Evolutionary conservation across 1,140 invertebrate species (phyloP).

Genomic region (Drosophila equinoxialis): DNA sequence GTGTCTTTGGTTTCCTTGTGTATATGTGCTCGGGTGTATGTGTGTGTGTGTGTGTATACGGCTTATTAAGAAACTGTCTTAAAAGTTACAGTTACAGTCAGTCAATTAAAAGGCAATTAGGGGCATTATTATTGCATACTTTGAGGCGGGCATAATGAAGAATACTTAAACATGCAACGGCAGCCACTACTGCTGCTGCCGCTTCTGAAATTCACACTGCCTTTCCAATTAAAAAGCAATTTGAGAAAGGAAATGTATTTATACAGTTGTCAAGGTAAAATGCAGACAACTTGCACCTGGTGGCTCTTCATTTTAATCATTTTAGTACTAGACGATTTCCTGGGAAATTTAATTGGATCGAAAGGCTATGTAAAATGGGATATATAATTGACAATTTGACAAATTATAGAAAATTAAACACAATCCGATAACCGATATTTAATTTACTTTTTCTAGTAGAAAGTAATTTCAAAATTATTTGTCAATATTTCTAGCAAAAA

Average conservation of each 20-base stretch:
- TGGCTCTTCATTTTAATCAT: slow-evolving; percentile 12
- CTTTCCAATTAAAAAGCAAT: slow-evolving; percentile 58
- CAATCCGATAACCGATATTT: too few species aligned
- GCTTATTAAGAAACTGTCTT: slow-evolving; percentile 66
- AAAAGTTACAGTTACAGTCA: slow-evolving; percentile 51
- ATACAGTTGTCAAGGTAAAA: slow-evolving; percentile 17
- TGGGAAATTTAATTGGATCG: neutral
- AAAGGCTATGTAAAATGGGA: neutral
- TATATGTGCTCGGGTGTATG: neutral
- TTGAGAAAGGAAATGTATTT: slow-evolving; percentile 51
- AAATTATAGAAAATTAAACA: too few species aligned
- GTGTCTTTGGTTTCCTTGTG: slow-evolving; percentile 2
- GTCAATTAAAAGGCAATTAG: slow-evolving; percentile 74
- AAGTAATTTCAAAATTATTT: too few species aligned
- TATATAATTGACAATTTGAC: too few species aligned
- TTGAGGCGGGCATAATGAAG: slow-evolving; percentile 15
- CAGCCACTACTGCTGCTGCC: slow-evolving; percentile 12
- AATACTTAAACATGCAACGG: slow-evolving; percentile 14
- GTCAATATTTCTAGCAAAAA: too few species aligned
- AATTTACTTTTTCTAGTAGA: too few species aligned
- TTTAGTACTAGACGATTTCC: slow-evolving; percentile 8
- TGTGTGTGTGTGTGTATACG: slow-evolving; percentile 19
- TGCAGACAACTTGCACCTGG: slow-evolving; percentile 5
- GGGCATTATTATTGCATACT: slow-evolving; percentile 24
- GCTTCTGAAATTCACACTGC: slow-evolving; percentile 41